These are phyloP conservation scores for Psettodes erumei DNA, from an alignment of 2,113 vertebrate species.

Conservation along the genomic window DNA sequence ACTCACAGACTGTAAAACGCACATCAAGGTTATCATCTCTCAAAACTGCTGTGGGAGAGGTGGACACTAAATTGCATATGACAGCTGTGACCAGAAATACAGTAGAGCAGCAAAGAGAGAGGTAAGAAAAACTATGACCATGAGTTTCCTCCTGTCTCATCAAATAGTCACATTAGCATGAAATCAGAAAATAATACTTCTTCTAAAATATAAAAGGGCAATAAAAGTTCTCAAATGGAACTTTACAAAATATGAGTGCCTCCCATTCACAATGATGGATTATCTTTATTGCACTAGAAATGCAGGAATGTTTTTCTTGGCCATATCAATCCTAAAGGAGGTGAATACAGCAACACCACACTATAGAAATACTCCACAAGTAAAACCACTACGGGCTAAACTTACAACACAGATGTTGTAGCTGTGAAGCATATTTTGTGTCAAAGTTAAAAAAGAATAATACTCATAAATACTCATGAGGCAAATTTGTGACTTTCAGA, in stretches of 20 bases:
- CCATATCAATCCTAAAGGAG: not conserved
- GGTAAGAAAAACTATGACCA: slow-evolving; percentile 2
- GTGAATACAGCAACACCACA: not conserved
- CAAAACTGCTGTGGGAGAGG: slow-evolving; percentile 28
- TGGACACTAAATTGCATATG: slow-evolving; percentile 30
- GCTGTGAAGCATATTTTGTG: not conserved
- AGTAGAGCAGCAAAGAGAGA: slow-evolving; percentile 13
- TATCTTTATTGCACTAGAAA: not conserved
- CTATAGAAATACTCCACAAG: not conserved
- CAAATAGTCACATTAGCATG: slow-evolving; percentile 9
- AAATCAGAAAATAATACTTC: slow-evolving; percentile 15
- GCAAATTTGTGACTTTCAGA: not conserved
- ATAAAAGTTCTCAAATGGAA: slow-evolving; percentile 8
- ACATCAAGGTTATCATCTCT: slow-evolving; percentile 60
- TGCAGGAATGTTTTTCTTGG: not conserved
- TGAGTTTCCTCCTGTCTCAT: slow-evolving; percentile 11
- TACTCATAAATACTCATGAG: not conserved
- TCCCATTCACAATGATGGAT: not conserved
- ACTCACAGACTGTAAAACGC: slow-evolving; percentile 56
- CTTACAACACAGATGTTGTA: not conserved
- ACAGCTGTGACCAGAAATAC: slow-evolving; percentile 37
- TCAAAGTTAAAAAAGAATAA: not conserved
- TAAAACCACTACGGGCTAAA: not conserved
- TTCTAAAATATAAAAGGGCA: not conserved
- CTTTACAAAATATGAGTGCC: not conserved